A percentile compares a stretch with the other conserved stretches of the same genome.
These are phyloP conservation scores for Cephalopterus ornatus DNA, from an alignment of 2,113 vertebrate genomes.

Conservation along the genomic window DNA sequence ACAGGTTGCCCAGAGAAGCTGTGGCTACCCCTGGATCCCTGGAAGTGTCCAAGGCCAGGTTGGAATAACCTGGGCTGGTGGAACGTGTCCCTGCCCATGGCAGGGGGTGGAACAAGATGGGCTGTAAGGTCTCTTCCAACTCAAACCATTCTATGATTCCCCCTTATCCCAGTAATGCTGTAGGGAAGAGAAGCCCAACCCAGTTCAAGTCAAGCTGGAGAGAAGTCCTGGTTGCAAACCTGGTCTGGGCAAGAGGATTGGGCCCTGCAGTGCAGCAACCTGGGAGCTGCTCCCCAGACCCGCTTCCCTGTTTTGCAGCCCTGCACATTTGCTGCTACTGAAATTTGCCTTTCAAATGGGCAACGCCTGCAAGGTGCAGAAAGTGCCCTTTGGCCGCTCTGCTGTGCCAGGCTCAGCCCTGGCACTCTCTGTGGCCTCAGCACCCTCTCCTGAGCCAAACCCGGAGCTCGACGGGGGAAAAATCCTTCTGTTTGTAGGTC, in stretches of 20 bases:
- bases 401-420: neutral
- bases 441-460: neutral
- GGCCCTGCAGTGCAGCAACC: neutral
- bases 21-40: neutral
- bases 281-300: neutral
- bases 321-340: neutral
- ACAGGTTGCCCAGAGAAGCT: neutral
- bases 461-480: fast-evolving
- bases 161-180: neutral
- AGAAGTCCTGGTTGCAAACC: fast-evolving
- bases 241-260: neutral
- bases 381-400: neutral
- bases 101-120: neutral
- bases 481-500: neutral
- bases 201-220: neutral
- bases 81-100: neutral
- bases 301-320: neutral
- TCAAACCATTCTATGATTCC: neutral
- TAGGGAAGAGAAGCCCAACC: neutral
- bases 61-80: neutral
- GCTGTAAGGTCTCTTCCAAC: neutral
- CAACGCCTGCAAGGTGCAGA: neutral
- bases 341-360: neutral
- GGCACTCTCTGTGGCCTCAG: fast-evolving
- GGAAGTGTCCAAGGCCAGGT: neutral